These are phyloP conservation scores for Lordiphosa andalusiaca DNA, from an alignment of 2,888 invertebrate species.

Conservation along the genomic window DNA sequence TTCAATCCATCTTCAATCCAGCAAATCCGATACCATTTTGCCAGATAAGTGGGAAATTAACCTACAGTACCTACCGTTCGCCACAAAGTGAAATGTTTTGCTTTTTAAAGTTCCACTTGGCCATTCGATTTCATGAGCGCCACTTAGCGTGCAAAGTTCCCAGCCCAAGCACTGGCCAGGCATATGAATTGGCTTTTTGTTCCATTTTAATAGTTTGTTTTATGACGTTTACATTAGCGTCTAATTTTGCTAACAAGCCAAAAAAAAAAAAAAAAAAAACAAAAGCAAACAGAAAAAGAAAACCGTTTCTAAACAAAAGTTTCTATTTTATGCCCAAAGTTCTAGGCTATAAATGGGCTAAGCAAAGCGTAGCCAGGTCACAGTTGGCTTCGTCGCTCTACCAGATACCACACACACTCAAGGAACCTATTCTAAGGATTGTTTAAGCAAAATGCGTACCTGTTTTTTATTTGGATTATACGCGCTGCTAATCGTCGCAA, in stretches of 20 bases:
- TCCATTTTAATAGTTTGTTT: conserved; percentile 73
- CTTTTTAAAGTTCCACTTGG: conserved; percentile 59
- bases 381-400: conserved; percentile 47
- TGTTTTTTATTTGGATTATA: conserved; percentile 64
- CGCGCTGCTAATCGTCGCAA: conserved; percentile 68
- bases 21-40: no score
- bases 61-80: no score
- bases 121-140: conserved; percentile 74
- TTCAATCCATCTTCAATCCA: no score
- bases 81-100: conserved; percentile 68
- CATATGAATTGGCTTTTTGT: conserved; percentile 70
- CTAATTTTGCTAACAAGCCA: conserved; percentile 72
- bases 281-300: conserved; percentile 16
- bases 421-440: conserved; percentile 16
- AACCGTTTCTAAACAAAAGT: conserved; percentile 58
- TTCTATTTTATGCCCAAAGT: conserved; percentile 72
- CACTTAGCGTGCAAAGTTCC: conserved; percentile 68
- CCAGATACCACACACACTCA: conserved; percentile 19
- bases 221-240: conserved; percentile 76
- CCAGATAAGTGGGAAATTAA: no score
- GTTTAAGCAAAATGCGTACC: conserved; percentile 54
- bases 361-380: conserved; percentile 52
- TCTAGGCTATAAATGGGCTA: conserved; percentile 70
- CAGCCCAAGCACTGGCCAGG: conserved; percentile 22
- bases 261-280: conserved; percentile 8